Evolutionary conservation across 2,113 vertebrate genomes (phyloP).

Genomic region (Falcunculus frontatus): DNA sequence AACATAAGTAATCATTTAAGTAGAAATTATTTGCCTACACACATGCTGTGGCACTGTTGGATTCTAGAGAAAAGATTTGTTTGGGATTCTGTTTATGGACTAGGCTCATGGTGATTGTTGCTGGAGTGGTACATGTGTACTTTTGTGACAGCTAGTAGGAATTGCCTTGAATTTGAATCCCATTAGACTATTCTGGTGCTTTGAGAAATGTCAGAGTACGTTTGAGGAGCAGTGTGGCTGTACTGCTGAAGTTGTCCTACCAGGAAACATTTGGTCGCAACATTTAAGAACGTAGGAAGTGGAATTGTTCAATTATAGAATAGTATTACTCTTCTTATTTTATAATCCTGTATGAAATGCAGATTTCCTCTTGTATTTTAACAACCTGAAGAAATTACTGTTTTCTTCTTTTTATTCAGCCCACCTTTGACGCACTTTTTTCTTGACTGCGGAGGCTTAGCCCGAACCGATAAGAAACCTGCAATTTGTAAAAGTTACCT

Average conservation of each 20-base stretch:
- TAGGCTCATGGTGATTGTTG: background rate
- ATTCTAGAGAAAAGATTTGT: background rate
- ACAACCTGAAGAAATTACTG: background rate
- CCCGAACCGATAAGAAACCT: constrained; percentile 95
- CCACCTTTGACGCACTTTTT: constrained; percentile 96
- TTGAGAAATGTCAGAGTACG: background rate
- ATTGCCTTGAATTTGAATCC: background rate
- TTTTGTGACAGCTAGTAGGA: background rate
- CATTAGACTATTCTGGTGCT: background rate
- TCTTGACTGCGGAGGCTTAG: constrained; percentile 90
- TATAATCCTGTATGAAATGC: background rate
- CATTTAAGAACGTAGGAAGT: background rate
- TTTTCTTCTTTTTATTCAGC: constrained; percentile 63
- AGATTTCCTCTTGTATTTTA: background rate
- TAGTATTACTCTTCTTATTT: background rate
- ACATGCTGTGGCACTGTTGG: background rate
- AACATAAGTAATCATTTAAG: background rate
- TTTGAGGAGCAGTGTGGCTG: background rate
- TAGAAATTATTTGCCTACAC: background rate
- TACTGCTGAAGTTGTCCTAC: background rate
- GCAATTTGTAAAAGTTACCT: constrained; percentile 98
- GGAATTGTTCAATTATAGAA: background rate
- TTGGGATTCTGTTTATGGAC: background rate
- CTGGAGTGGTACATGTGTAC: background rate
- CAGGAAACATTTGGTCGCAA: background rate